Evolutionary conservation across 2,797 vertebrate genomes (phyloP).

Genomic region (Nothura maculosa): DNA sequence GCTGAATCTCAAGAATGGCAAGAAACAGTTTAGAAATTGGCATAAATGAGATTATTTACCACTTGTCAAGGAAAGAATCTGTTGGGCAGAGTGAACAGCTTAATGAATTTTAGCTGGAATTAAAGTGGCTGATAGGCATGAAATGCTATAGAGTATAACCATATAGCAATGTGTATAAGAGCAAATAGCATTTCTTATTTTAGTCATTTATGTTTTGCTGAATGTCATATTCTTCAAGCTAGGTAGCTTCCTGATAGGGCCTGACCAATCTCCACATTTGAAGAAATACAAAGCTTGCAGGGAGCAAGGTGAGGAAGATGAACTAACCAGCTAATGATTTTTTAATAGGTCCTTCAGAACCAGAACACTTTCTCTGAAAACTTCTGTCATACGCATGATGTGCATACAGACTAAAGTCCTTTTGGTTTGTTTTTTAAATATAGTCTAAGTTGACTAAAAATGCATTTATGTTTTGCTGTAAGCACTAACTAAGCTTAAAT

Average conservation of each 20-base stretch:
- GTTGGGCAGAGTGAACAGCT: neutral
- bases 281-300: neutral
- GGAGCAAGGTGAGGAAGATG: neutral
- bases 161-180: too few species aligned
- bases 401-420: neutral
- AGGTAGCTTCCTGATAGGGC: neutral
- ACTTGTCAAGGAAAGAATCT: neutral
- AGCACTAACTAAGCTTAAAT: neutral
- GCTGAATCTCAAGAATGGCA: neutral
- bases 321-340: neutral
- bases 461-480: neutral
- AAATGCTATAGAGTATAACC: neutral
- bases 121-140: neutral
- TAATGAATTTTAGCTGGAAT: neutral
- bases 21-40: neutral
- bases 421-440: neutral
- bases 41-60: neutral
- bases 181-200: neutral
- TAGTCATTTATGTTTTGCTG: neutral
- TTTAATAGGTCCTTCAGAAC: neutral
- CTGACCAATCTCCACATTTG: neutral
- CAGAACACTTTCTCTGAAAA: neutral
- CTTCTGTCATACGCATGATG: neutral
- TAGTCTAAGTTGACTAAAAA: neutral
- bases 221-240: neutral